These are phyloP conservation scores for Myzus persicae DNA, from an alignment of 1,140 invertebrate species.

Conservation along the genomic window DNA sequence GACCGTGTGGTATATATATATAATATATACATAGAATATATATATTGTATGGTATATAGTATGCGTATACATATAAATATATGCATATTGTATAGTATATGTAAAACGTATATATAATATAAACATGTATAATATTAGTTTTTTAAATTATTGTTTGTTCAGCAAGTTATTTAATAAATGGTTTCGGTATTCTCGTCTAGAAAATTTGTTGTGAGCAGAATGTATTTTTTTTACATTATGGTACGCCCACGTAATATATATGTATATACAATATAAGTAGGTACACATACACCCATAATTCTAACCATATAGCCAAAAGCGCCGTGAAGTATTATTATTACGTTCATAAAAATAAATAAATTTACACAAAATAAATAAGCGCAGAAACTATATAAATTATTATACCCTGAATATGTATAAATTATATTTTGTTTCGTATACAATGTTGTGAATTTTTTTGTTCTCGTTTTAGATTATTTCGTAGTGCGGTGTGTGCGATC, in stretches of 20 bases:
- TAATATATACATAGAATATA: no score
- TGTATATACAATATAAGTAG: background rate
- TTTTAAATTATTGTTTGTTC: conserved; percentile 11
- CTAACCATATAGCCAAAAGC: background rate
- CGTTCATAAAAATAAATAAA: background rate
- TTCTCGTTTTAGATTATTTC: background rate
- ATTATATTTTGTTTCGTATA: background rate
- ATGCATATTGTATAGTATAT: no score
- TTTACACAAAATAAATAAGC: background rate
- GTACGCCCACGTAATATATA: background rate
- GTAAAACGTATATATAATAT: background rate
- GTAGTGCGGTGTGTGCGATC: background rate
- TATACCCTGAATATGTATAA: background rate
- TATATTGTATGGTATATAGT: no score
- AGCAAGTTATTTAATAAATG: background rate
- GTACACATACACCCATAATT: background rate
- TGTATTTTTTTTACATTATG: background rate
- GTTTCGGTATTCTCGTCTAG: background rate
- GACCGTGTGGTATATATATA: background rate
- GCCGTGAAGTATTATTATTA: background rate
- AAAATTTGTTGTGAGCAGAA: background rate
- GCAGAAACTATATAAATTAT: background rate
- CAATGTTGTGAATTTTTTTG: background rate
- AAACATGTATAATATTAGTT: conserved; percentile 8
- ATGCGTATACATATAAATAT: no score